Evolutionary conservation across 2,888 invertebrate genomes (phyloP).

Genomic region (Sarcophaga rosellei): DNA sequence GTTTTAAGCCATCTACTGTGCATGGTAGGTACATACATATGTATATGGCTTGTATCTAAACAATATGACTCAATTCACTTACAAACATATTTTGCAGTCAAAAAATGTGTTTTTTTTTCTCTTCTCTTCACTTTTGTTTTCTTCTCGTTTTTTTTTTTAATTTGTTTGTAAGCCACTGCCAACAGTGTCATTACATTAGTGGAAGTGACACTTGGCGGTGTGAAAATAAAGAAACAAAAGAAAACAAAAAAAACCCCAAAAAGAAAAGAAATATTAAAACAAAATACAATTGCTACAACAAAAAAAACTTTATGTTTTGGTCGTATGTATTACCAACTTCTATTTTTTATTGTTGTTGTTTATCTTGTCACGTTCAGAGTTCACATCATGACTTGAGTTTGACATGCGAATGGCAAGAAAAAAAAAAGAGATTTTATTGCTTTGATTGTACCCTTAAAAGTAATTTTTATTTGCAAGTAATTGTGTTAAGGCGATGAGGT

Average conservation of each 20-base stretch:
- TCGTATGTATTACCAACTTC: constrained; percentile 8
- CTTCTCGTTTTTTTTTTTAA: constrained; percentile 23
- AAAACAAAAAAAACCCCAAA: constrained; percentile 4
- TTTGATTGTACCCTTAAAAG: constrained; percentile 1
- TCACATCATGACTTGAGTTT: constrained; percentile 68
- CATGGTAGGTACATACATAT: background rate
- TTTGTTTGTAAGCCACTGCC: constrained; percentile 61
- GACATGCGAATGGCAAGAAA: constrained; percentile 54
- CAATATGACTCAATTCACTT: constrained; percentile 47
- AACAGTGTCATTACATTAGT: constrained; percentile 56
- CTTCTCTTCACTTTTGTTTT: background rate
- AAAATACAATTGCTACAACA: constrained; percentile 40
- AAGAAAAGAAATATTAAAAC: background rate
- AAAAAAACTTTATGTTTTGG: background rate
- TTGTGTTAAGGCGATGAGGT: background rate
- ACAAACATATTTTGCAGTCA: constrained; percentile 2
- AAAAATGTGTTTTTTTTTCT: constrained; percentile 6
- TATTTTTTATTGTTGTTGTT: constrained; percentile 32
- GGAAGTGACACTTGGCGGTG: constrained; percentile 52
- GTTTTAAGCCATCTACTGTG: constrained; percentile 27
- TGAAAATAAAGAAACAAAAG: constrained; percentile 33
- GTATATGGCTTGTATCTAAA: background rate
- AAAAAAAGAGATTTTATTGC: constrained; percentile 4
- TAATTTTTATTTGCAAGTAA: background rate
- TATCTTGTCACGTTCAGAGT: constrained; percentile 67